phyloP scores from a whole-genome alignment of 92 coral and sea anemone species.

The Paragorgia papillata region DNA sequence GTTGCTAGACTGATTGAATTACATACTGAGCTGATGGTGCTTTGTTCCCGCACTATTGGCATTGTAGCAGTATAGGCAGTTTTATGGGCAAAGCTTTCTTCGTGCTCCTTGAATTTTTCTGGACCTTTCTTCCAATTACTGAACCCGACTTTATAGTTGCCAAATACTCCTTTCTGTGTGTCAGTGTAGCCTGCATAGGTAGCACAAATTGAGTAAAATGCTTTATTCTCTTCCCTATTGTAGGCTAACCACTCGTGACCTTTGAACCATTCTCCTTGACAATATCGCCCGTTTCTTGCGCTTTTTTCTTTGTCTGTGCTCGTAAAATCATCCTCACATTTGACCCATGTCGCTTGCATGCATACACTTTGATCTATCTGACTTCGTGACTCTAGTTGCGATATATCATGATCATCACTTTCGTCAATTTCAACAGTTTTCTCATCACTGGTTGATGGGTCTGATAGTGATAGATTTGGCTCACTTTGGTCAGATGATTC shows the following conservation, averaged over 20 bases:
- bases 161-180: slow-evolving; percentile 8
- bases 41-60: neutral
- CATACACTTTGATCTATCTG: neutral
- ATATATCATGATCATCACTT: neutral
- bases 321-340: slow-evolving; percentile 26
- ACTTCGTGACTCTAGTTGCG: neutral
- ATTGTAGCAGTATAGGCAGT: slow-evolving; percentile 2
- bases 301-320: slow-evolving; percentile 5
- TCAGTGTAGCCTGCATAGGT: slow-evolving; percentile 11
- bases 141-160: slow-evolving; percentile 17
- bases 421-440: slow-evolving; percentile 1
- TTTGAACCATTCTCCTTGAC: slow-evolving; percentile 20
- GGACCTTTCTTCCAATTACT: slow-evolving; percentile 24
- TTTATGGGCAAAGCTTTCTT: slow-evolving; percentile 29
- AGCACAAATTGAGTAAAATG: slow-evolving; percentile 19
- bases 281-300: slow-evolving; percentile 11
- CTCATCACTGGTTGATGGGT: neutral
- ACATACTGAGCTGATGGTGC: neutral
- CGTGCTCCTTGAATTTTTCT: slow-evolving; percentile 22
- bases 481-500: neutral
- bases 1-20: neutral
- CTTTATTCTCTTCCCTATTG: slow-evolving; percentile 10
- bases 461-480: neutral
- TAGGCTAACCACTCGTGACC: slow-evolving; percentile 22
- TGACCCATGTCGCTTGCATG: slow-evolving; percentile 1